Evolutionary conservation across 2,797 vertebrate species (phyloP), one percentile per base, ranked within the genome.

Genomic region (Bufotes viridis): DNA sequence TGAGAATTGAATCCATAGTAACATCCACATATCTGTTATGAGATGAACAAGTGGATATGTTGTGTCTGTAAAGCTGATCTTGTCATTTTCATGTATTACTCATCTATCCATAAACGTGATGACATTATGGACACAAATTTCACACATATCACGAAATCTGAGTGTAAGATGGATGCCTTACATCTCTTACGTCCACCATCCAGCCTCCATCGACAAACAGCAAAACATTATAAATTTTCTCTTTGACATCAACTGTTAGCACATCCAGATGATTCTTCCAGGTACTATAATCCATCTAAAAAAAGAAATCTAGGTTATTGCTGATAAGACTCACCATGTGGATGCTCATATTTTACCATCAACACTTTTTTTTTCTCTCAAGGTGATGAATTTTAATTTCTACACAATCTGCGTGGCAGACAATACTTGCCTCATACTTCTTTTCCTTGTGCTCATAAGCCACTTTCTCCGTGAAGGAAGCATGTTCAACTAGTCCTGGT

Each of bases 151-250:
- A n/a, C 14, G 60, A 58, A 24, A 34, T 22, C 14, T 51, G 26
- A 24, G 63, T 67, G 18, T 8, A 20, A 74, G 20, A 42, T 9
- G n/a, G 12, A 9, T 0, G 78, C n/a, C 90, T 93, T 90, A 99
- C 98, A 97, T 97, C 95, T 96, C 96, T 95, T 90, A 96, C 97
- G 90, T 99, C 98, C 12, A 98, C 96, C 98, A 99, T 98, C 98
- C 98, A 99, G 53, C 98, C 98, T 91, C 98, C 98, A 57, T 99
- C 97, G 4, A 99, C 98, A 82, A 99, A 99, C 82, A 99, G 94
- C 89, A 99, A 94, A 90, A 99, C 98, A 1, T 99, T 99, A 92
- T 99, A 99, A 93, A 99, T 99, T 83, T 98, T 97, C 78, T 99
- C 98, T 90, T 99, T 99, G 85, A 97, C 97, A 4, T 99, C 98